phyloP scores from a whole-genome alignment of 2,888 invertebrate genomes.

The Leptopilina myrica region DNA sequence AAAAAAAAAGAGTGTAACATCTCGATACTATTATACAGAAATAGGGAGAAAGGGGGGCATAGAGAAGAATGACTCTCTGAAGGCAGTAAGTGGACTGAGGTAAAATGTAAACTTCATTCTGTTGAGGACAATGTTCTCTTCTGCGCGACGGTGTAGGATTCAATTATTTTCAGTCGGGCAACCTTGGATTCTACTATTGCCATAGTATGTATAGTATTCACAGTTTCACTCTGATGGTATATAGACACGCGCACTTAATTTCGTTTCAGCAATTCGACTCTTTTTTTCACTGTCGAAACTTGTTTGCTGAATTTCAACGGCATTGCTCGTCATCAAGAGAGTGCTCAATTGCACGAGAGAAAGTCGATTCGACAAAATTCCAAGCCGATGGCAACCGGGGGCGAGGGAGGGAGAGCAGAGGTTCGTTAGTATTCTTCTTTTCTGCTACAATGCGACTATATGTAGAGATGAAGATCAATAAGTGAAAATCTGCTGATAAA shows the following conservation, averaged over 20 bases:
- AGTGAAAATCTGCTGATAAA: not conserved
- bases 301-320: conserved; percentile 32
- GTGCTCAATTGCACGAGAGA: conserved; percentile 8
- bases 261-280: conserved; percentile 60
- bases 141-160: conserved; percentile 67
- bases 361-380: conserved; percentile 30
- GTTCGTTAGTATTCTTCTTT: conserved; percentile 38
- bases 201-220: conserved; percentile 10
- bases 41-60: not conserved
- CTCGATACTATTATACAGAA: not conserved
- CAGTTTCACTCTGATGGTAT: conserved; percentile 53
- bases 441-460: not conserved
- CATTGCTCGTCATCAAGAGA: conserved; percentile 32
- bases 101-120: conserved; percentile 72
- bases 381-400: not conserved
- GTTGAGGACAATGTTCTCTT: conserved; percentile 66
- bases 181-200: conserved; percentile 49
- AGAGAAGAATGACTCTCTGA: not conserved
- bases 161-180: conserved; percentile 71
- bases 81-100: conserved; percentile 50
- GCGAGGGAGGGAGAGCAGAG: too few relatives aligned
- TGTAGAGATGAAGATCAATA: conserved; percentile 5
- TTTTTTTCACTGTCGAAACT: conserved; percentile 36
- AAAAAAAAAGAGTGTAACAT: too few relatives aligned
- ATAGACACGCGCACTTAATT: conserved; percentile 65